Conservation (phyloP, 2,797 vertebrate genomes). For the Hippocampus kuda region DNA sequence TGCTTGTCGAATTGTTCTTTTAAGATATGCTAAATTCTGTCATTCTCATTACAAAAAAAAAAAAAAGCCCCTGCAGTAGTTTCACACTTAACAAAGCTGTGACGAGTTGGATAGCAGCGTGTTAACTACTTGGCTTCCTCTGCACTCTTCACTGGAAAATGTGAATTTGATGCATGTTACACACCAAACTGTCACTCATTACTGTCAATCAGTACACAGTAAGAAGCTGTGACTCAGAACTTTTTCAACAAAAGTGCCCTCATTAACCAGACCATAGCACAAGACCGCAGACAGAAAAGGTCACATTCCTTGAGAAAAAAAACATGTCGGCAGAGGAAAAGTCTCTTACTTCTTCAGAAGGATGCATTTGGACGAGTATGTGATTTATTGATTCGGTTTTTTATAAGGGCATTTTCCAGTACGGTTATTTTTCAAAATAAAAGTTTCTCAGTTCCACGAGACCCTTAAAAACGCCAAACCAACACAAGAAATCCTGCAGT, state of each 20-base stretch:
- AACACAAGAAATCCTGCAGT: no score
- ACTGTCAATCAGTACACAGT: constrained; percentile 24
- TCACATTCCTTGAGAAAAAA: neutral
- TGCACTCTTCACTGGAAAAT: constrained; percentile 22
- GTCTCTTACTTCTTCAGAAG: neutral
- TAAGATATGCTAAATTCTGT: constrained; percentile 33
- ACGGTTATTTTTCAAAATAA: no score
- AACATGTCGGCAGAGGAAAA: neutral
- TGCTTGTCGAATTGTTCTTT: constrained; percentile 25
- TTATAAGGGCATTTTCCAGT: no score
- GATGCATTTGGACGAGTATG: neutral
- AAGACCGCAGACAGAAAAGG: neutral
- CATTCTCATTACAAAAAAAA: constrained; percentile 24
- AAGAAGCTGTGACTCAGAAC: constrained; percentile 22
- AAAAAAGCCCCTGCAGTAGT: constrained; percentile 26
- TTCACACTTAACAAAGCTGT: constrained; percentile 2
- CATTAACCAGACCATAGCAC: neutral
- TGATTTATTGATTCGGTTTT: no score
- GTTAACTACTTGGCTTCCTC: constrained; percentile 15
- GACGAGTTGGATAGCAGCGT: constrained; percentile 13
- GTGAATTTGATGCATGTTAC: constrained; percentile 16
- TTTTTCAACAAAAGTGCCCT: neutral
- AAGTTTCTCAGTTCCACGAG: no score
- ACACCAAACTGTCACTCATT: constrained; percentile 16
- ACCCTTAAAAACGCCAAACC: no score